Base-by-base conservation (phyloP, 1,140 invertebrate species). In the Anadara kagoshimensis region DNA sequence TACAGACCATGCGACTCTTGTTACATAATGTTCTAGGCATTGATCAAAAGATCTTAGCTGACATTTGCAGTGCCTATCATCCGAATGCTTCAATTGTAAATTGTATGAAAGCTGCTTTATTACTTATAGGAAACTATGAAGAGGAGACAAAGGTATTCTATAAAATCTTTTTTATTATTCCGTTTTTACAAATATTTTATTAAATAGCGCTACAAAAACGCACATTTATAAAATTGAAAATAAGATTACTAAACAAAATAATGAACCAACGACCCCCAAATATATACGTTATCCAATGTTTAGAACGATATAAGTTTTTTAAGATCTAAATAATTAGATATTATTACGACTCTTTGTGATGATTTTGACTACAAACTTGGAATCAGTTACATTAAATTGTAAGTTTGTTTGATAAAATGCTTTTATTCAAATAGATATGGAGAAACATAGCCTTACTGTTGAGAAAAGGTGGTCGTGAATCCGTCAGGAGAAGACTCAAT, bases 401-500 rank as follows among this genome's bases (percentile, higher is more conserved):
- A n/a, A n/a, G n/a, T n/a, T n/a, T n/a, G n/a, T n/a, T n/a, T n/a
- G n/a, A n/a, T n/a, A n/a, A n/a, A n/a, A n/a, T n/a, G n/a, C n/a
- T n/a, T n/a, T 71, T 29, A 54, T 44, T 41, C 56, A 62, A 62
- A n/a, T 57, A 88, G 86, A 78, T 80, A n/a, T 88, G 86, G 86
- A 78, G 73, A 44, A 79, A 80, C 57, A 78, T 87, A 5, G 80
- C 81, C 62, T 75, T 72, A 4, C 58, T 84, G 24, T 79, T 88
- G 56, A 80, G 85, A 20, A 86, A 83, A 69, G 86, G 82, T 16
- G 86, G 86, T 1, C 80, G 79, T 36, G 78, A 84, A 41, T 85
- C 83, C 0, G 62, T 88, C 29, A 87, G 85, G 76, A 68, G 85
- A 61, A 76, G 83, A 49, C 83, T 88, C 14, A 77, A 78, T 11